Percentiles rank a stretch among this genome's conserved stretches.
Evolutionary conservation across 2,888 invertebrate genomes (phyloP).

Genomic region (Antheraea yamamai): DNA sequence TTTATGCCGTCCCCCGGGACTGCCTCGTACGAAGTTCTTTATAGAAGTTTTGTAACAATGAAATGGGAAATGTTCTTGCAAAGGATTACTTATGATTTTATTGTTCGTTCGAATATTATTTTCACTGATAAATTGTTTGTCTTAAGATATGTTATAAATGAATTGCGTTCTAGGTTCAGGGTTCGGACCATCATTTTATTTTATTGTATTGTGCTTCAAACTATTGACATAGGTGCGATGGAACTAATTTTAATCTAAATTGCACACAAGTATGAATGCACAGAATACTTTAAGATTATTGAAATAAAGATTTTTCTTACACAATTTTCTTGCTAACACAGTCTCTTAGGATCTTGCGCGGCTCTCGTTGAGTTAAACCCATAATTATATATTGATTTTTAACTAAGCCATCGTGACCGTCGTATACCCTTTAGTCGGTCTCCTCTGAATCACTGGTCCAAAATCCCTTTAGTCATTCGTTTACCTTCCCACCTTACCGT

Average conservation of each 20-base stretch:
- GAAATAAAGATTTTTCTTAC: neutral
- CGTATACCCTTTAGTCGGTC: too few relatives aligned
- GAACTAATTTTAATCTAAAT: neutral
- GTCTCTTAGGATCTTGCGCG: too few relatives aligned
- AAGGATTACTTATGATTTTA: slow-evolving; percentile 1
- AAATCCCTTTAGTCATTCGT: too few relatives aligned
- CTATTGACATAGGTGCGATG: too few relatives aligned
- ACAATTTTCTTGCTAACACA: too few relatives aligned
- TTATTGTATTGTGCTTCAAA: neutral
- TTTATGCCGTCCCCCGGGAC: slow-evolving; percentile 6
- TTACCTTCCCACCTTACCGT: too few relatives aligned
- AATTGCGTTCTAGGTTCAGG: neutral
- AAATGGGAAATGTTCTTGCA: slow-evolving; percentile 12
- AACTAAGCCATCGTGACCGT: too few relatives aligned
- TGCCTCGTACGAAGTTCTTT: neutral
- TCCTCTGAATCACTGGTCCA: too few relatives aligned
- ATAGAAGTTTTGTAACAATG: slow-evolving; percentile 12
- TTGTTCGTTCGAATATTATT: neutral
- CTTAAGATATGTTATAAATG: neutral
- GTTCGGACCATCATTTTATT: neutral
- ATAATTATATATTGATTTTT: too few relatives aligned
- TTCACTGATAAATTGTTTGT: neutral
- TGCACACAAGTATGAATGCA: neutral
- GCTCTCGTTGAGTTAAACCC: too few relatives aligned
- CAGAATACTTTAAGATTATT: neutral